Evolutionary conservation across 2,888 invertebrate genomes (phyloP).

Genomic region (Calliphora vomitoria): DNA sequence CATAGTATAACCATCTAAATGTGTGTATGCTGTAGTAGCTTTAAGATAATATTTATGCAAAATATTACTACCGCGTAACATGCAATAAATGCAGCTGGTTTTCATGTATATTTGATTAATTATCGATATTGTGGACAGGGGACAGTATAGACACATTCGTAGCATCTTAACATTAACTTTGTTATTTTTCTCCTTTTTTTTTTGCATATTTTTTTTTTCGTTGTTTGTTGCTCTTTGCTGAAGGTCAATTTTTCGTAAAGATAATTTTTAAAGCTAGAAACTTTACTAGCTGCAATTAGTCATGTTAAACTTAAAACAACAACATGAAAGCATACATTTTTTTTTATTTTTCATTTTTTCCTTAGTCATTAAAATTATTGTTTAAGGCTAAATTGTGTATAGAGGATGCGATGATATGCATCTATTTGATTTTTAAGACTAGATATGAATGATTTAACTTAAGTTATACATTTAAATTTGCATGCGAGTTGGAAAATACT

Average conservation of each 20-base stretch:
- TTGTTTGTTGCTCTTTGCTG: slow-evolving; percentile 38
- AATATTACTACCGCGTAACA: slow-evolving; percentile 66
- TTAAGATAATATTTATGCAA: slow-evolving; percentile 69
- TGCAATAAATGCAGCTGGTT: slow-evolving; percentile 71
- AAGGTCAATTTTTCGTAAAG: slow-evolving; percentile 63
- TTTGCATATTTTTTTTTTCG: background rate
- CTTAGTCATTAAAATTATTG: slow-evolving; percentile 68
- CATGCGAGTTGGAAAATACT: slow-evolving; percentile 40
- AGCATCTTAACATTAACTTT: slow-evolving; percentile 51
- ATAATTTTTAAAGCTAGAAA: slow-evolving; percentile 64
- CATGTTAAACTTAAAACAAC: slow-evolving; percentile 59
- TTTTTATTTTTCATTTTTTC: background rate
- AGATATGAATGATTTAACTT: slow-evolving; percentile 62
- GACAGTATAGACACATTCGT: slow-evolving; percentile 50
- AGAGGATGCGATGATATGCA: slow-evolving; percentile 64
- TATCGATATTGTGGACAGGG: slow-evolving; percentile 63
- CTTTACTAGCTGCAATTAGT: slow-evolving; percentile 61
- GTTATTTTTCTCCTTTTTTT: background rate
- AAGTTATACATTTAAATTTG: slow-evolving; percentile 41
- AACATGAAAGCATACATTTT: slow-evolving; percentile 5
- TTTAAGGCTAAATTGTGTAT: slow-evolving; percentile 69
- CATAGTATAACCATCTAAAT: slow-evolving; percentile 7
- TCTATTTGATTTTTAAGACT: slow-evolving; percentile 68
- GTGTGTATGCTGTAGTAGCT: slow-evolving; percentile 35
- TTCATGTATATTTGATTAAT: slow-evolving; percentile 70